Conservation (phyloP, 2,797 vertebrate genomes). For the Limosa lapponica region DNA sequence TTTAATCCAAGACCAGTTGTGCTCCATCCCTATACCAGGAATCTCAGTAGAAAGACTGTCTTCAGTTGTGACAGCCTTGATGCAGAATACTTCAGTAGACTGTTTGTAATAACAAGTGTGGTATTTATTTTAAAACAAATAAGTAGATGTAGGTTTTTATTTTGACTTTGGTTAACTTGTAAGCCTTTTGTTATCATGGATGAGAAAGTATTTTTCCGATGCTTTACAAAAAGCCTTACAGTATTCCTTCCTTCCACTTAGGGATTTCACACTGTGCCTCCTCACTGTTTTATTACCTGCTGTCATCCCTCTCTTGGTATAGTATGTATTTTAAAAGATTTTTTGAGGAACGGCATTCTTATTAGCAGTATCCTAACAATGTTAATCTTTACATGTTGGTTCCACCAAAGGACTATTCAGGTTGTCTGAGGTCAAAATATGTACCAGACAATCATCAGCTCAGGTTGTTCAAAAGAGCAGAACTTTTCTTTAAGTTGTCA, state of each 20-base stretch:
- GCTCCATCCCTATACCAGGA: not conserved
- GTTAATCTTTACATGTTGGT: not conserved
- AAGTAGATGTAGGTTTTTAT: not conserved
- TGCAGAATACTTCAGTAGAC: not conserved
- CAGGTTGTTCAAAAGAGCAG: not conserved
- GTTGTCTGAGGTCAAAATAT: not conserved
- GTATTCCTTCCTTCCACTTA: not conserved
- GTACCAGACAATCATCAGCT: not conserved
- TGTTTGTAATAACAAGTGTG: not conserved
- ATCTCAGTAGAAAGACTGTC: not conserved
- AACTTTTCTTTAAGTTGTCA: not conserved
- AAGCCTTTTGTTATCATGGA: not conserved
- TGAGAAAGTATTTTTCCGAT: constrained; percentile 14
- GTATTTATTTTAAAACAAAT: not conserved
- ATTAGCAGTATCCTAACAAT: not conserved
- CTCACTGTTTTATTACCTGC: not conserved
- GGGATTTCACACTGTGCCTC: not conserved
- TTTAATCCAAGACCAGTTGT: not conserved
- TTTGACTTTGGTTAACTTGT: not conserved
- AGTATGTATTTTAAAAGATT: not conserved
- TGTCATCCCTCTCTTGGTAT: not conserved
- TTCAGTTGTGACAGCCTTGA: not conserved
- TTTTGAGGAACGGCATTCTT: not conserved
- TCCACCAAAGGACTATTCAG: not conserved
- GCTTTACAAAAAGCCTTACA: not conserved